Evolutionary conservation across 2,113 vertebrate species (phyloP).

Genomic region (Sterrhoptilus dennistouni): DNA sequence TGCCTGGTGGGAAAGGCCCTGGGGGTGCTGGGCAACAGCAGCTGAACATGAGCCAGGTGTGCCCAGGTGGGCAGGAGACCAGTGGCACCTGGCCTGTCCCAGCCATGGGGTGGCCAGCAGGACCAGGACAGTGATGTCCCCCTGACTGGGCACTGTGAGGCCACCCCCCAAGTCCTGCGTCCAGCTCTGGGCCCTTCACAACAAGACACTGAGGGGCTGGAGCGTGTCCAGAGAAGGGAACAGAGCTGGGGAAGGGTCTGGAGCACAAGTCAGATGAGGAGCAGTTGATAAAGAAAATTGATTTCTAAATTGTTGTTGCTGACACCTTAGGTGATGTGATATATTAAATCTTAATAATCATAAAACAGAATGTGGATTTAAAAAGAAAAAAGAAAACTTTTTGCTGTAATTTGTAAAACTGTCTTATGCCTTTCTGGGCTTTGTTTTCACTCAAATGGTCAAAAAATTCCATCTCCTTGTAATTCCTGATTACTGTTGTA

Average conservation of each 20-base stretch:
- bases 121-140: not conserved
- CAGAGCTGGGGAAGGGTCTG: not conserved
- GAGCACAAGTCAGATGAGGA: not conserved
- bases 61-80: not conserved
- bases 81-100: not conserved
- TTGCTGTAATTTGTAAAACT: not conserved
- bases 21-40: not conserved
- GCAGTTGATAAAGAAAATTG: fast-evolving
- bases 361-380: not conserved
- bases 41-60: not conserved
- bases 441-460: not conserved
- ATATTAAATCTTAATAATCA: not conserved
- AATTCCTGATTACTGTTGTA: not conserved
- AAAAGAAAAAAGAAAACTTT: not conserved
- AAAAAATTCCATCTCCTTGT: not conserved
- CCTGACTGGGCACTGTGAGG: not conserved
- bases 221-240: not conserved
- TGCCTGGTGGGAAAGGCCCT: not conserved
- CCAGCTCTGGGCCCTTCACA: not conserved
- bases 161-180: not conserved
- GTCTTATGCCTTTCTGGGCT: fast-evolving
- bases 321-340: not conserved
- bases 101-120: not conserved
- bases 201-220: not conserved
- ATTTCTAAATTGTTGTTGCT: not conserved